Base-by-base conservation (phyloP, 37 sponge, comb jelly and placozoan species). In the Axinella damicornis region DNA sequence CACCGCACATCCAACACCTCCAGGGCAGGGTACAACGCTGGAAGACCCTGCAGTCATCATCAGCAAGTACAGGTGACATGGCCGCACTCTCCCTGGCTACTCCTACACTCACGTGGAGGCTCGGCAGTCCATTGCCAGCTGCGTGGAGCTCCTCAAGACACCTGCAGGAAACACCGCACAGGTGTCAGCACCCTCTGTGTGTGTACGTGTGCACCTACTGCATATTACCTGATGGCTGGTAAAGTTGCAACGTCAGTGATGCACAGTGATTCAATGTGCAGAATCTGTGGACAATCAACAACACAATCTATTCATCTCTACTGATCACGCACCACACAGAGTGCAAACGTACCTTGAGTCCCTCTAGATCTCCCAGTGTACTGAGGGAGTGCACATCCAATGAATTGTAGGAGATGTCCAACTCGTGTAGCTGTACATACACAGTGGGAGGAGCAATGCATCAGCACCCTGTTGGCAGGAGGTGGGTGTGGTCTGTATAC, bases 1-100 rank as follows among this genome's bases (percentile, higher is more conserved):
- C 27, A 12, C 59, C 77, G 27, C 60, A 76, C 77, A 58, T 76
- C 77, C 57, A 76, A 36, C 28, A 76, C 59, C 39, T 76, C 77
- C 2, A 76, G 77, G 22, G 34, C 27, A 20, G 69, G 38, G 58
- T 32, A 80, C 55, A 57, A 69, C 14, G 25, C 58, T 18, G 57
- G 37, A 9, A 80, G 57, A 19, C 53, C 70, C 69, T 69, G 36
- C 9, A 28, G 9, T 4, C 4, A 13, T 6, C 46, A 46, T n/a
- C n/a, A n/a, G n/a, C n/a, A n/a, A n/a, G n/a, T 9, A 46, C 46
- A 46, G 46, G 46, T 46, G 4, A 46, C 46, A 46, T 9, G 46
- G 46, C 46, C 4, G 46, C 46, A 12, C 46, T 12, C 46, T 9
- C 46, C 9, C 46, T 46, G 6, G 9, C 9, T 46, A 5, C 5